Percentiles rank a stretch among this genome's conserved stretches.
Conservation (phyloP, 2,888 invertebrate species). For the Ochropleura plecta region DNA sequence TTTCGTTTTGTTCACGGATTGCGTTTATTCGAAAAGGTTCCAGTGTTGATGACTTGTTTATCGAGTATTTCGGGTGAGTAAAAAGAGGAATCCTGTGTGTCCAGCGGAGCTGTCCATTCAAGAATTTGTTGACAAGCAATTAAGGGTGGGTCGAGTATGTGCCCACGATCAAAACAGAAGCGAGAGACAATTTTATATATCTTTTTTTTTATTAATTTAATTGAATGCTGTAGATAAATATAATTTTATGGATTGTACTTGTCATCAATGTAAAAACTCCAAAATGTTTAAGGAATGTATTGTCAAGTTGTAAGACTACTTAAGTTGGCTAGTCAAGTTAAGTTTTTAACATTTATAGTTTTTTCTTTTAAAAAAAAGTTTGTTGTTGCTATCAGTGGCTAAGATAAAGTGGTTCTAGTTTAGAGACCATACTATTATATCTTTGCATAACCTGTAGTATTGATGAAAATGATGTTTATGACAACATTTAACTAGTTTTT, state of each 20-base stretch:
- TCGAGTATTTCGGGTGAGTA: slow-evolving; percentile 79
- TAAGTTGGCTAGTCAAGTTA: background rate
- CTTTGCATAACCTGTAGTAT: background rate
- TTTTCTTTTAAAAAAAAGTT: background rate
- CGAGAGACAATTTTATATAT: slow-evolving; percentile 68
- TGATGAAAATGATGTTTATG: slow-evolving; percentile 24
- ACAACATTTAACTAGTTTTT: slow-evolving; percentile 14
- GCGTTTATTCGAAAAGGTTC: slow-evolving; percentile 73
- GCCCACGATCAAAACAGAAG: slow-evolving; percentile 68
- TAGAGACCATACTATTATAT: background rate
- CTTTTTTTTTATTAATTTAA: slow-evolving; percentile 67
- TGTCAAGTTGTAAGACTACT: slow-evolving; percentile 9
- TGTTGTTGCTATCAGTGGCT: background rate
- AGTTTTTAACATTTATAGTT: background rate
- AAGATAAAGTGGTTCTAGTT: background rate
- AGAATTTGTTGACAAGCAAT: slow-evolving; percentile 89
- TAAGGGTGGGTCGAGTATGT: slow-evolving; percentile 77
- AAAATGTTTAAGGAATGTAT: slow-evolving; percentile 32
- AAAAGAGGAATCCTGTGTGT: slow-evolving; percentile 82
- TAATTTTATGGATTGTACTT: slow-evolving; percentile 61
- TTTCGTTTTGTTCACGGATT: slow-evolving; percentile 53
- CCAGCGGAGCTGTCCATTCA: slow-evolving; percentile 83
- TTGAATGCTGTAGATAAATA: slow-evolving; percentile 63
- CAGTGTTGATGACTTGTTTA: slow-evolving; percentile 81
- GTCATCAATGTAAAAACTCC: slow-evolving; percentile 57